A percentile compares a stretch with the other conserved stretches of the same genome.
These are phyloP conservation scores for Palythoa caribaeorum DNA, from an alignment of 92 coral and sea anemone species.

Conservation along the genomic window DNA sequence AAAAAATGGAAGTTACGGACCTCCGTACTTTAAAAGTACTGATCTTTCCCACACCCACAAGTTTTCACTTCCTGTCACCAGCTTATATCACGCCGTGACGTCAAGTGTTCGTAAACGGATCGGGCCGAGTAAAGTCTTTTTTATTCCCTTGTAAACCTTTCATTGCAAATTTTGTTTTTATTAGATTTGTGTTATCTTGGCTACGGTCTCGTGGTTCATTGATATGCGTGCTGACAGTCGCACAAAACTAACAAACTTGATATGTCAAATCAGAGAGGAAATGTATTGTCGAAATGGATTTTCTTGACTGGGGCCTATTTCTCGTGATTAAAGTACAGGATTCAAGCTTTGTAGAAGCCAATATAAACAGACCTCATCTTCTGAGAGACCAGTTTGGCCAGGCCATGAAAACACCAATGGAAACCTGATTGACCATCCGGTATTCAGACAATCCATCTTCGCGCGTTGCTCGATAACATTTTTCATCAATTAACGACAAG, in stretches of 20 bases:
- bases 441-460: neutral
- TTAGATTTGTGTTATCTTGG: conserved; percentile 19
- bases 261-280: conserved; percentile 4
- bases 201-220: conserved; percentile 28
- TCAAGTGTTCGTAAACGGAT: neutral
- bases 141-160: conserved; percentile 22
- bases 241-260: conserved; percentile 26
- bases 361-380: neutral
- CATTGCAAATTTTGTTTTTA: conserved; percentile 23
- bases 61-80: neutral
- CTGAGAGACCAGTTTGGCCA: neutral
- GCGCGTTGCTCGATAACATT: neutral
- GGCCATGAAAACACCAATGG: neutral
- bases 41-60: too few species aligned
- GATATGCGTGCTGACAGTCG: conserved; percentile 46
- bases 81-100: neutral
- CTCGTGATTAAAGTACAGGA: neutral
- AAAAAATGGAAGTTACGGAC: too few species aligned
- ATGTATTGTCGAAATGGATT: neutral
- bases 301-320: neutral
- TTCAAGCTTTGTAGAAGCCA: neutral
- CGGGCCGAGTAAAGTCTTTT: neutral
- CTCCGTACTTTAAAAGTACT: too few species aligned
- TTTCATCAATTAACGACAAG: conserved; percentile 11
- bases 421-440: neutral